A percentile compares a stretch with the other conserved stretches of the same genome.
These are phyloP conservation scores for Chelmon rostratus DNA, from an alignment of 2,797 vertebrate species.

Conservation along the genomic window DNA sequence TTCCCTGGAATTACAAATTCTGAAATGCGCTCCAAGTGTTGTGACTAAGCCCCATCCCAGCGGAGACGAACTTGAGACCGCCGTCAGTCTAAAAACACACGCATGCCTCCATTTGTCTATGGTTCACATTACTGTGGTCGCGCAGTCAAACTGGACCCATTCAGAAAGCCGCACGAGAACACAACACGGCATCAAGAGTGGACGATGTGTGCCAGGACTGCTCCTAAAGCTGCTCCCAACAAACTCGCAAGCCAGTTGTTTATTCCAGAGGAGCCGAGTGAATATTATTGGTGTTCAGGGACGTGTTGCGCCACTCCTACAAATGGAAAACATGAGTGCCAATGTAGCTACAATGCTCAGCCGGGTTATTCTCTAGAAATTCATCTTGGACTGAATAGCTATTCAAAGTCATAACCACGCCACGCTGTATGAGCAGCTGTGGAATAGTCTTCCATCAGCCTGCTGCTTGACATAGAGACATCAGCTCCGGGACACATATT, in stretches of 20 bases:
- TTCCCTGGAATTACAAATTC: conserved; percentile 46
- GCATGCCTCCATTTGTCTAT: conserved; percentile 69
- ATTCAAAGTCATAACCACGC: conserved; percentile 58
- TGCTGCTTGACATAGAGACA: conserved; percentile 66
- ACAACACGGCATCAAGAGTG: conserved; percentile 35
- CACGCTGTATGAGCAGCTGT: conserved; percentile 69
- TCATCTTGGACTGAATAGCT: conserved; percentile 31
- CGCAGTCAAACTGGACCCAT: conserved; percentile 70
- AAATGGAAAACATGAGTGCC: conserved; percentile 36
- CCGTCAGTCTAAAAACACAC: conserved; percentile 61
- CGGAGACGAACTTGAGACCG: conserved; percentile 56
- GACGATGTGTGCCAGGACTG: conserved; percentile 28
- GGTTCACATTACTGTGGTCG: conserved; percentile 77
- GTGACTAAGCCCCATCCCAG: conserved; percentile 62
- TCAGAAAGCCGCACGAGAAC: conserved; percentile 72
- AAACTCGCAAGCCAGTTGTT: conserved; percentile 11
- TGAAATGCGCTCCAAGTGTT: conserved; percentile 56
- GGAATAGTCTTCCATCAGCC: conserved; percentile 53
- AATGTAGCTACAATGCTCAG: background rate
- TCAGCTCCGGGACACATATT: conserved; percentile 69
- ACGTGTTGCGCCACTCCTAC: background rate
- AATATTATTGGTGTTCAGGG: background rate
- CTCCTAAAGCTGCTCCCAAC: conserved; percentile 23
- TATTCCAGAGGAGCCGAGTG: conserved; percentile 15
- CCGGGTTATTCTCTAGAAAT: conserved; percentile 25